Base-by-base conservation (phyloP, 2,113 vertebrate species). In the Otolemur garnettii region DNA sequence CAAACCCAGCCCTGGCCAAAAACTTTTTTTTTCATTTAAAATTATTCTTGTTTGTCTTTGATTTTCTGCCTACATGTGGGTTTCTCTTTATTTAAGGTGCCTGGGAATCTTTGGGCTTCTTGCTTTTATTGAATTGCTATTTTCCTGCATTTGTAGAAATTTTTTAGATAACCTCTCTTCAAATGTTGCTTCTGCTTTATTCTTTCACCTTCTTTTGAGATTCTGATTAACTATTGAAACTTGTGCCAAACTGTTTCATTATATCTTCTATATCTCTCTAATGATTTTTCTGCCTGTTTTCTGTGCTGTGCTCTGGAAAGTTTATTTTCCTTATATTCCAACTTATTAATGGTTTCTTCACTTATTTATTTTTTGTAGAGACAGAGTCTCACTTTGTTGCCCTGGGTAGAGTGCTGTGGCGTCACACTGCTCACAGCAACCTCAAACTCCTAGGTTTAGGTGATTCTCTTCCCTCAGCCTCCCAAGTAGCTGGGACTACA, bases 211-310 rank as follows among this genome's bases (percentile, higher is more conserved):
- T 15, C 11, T 24, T 64, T 14, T 72, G 26, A 95, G 69, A 87
- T 87, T 55, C 62, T 75, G 35, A 79, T 69, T 66, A 83, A 88
- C 88, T n/a, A 53, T 87, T 87, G 93, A n/a, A 95, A 71, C 68
- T 57, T 50, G 21, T 59, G 62, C 35, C 53, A 2, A 91, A 2
- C 19, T 80, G 13, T 93, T 87, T 38, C 15, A 50, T 68, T 92
- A 8, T 94, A 42, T 30, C 38, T 75, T 94, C 35, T 75, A 3
- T 38, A 30, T 91, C 35, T 85, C 62, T 77, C 5, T 42, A 81
- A 10, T 83, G 45, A n/a, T 57, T 33, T 91, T 62, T 87, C 24
- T n/a, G 28, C 17, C 42, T 71, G 10, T 89, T 55, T 81, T 33
- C 64, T 22, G 33, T 89, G 17, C 22, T 85, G 0, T 57, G 8